Evolutionary conservation across 2,888 invertebrate genomes (phyloP).

Genomic region (Scelioninae gen. 1): DNA sequence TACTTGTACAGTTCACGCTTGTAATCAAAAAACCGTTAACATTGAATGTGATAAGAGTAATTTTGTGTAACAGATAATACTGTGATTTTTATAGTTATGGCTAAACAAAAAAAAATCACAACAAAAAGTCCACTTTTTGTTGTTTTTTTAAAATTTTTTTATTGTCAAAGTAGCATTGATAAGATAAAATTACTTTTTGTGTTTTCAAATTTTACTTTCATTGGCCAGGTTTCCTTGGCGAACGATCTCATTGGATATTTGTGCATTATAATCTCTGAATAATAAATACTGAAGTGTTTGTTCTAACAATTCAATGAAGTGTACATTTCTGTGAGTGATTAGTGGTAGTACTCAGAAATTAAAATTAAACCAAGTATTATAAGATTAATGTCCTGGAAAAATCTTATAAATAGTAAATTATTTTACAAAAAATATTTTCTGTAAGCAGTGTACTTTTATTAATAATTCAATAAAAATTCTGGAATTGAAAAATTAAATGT

Average conservation of each 20-base stretch:
- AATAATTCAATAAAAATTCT: no score
- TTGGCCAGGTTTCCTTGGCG: constrained; percentile 48
- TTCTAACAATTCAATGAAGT: no score
- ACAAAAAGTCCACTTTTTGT: constrained; percentile 5
- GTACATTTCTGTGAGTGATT: no score
- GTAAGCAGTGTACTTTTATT: no score
- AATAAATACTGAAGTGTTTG: constrained; percentile 1
- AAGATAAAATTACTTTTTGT: constrained; percentile 33
- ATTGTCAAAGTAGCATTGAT: constrained; percentile 57
- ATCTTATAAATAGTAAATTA: no score
- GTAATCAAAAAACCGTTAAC: constrained; percentile 27
- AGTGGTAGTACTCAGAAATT: no score
- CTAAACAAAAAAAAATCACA: constrained; percentile 20
- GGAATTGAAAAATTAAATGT: no score
- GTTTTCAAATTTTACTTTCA: constrained; percentile 44
- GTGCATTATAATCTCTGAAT: constrained; percentile 12
- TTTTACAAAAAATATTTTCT: no score
- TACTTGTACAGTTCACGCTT: no score
- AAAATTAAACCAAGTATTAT: no score
- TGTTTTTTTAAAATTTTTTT: constrained; percentile 22
- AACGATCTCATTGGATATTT: constrained; percentile 56
- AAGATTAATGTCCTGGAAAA: no score
- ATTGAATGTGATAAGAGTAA: constrained; percentile 32
- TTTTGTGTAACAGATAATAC: constrained; percentile 56
- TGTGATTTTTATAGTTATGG: constrained; percentile 32